These are phyloP conservation scores for Falco biarmicus DNA, from an alignment of 2,797 vertebrate species.

Conservation along the genomic window DNA sequence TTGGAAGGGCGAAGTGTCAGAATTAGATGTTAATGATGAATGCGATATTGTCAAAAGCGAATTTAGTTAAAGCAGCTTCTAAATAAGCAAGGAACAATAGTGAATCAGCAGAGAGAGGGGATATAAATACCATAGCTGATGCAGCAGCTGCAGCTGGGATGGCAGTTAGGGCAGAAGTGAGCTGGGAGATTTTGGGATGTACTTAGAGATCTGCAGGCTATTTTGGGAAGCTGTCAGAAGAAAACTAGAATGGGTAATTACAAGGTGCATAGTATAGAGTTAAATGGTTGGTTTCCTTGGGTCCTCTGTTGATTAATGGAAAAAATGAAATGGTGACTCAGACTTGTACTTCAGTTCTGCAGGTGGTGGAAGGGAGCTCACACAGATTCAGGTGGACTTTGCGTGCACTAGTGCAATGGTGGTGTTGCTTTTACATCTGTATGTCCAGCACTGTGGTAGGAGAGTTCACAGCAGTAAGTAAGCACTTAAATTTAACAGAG, in stretches of 20 bases:
- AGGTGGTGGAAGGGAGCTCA: background rate
- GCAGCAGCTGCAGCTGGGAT: slow-evolving; percentile 2
- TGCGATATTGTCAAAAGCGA: background rate
- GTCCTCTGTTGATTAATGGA: background rate
- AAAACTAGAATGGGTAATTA: background rate
- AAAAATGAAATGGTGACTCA: background rate
- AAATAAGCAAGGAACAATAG: background rate
- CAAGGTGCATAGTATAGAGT: background rate
- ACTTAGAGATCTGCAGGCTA: background rate
- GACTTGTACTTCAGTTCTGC: background rate
- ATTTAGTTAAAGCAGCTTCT: background rate
- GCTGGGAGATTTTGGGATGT: background rate
- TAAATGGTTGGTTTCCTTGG: background rate
- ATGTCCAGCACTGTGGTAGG: background rate
- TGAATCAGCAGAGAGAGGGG: slow-evolving; percentile 15
- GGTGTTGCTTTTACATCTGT: background rate
- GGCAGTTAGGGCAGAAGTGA: background rate
- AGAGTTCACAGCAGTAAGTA: background rate
- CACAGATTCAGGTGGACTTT: background rate
- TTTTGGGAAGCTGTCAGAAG: background rate
- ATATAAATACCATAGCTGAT: background rate
- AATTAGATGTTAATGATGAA: background rate
- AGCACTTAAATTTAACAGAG: background rate
- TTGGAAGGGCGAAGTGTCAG: background rate
- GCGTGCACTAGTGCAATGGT: background rate